phyloP scores from a whole-genome alignment of 2,113 vertebrate genomes.

The Pollachius pollachius region DNA sequence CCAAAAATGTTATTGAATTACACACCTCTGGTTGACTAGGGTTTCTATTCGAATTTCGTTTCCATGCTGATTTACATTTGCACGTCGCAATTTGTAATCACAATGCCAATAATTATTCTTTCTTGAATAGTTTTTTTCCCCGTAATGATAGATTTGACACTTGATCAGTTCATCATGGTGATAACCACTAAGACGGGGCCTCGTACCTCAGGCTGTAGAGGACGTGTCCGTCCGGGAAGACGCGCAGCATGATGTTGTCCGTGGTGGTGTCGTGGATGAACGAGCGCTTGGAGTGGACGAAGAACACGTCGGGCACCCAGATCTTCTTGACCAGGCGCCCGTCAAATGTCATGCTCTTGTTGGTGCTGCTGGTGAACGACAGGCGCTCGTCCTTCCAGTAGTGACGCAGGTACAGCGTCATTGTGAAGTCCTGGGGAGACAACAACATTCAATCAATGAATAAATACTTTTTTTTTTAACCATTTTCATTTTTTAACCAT shows the following conservation, averaged over 20 bases:
- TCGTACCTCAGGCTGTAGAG: constrained; percentile 90
- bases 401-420: constrained; percentile 93
- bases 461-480: too few relatives aligned
- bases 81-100: too few relatives aligned
- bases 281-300: constrained; percentile 94
- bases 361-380: constrained; percentile 86
- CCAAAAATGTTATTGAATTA: too few relatives aligned
- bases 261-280: constrained; percentile 95
- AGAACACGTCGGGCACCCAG: constrained; percentile 96
- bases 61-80: too few relatives aligned
- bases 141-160: too few relatives aligned
- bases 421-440: constrained; percentile 87
- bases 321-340: constrained; percentile 94
- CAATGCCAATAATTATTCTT: too few relatives aligned
- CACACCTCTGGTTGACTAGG: too few relatives aligned
- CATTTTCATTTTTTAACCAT: too few relatives aligned
- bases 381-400: constrained; percentile 97
- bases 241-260: constrained; percentile 94
- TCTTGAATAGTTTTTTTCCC: too few relatives aligned
- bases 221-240: constrained; percentile 91
- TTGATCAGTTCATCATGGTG: too few relatives aligned
- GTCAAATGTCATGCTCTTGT: constrained; percentile 96
- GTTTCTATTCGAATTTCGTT: too few relatives aligned
- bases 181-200: not conserved
- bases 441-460: too few relatives aligned